Evolutionary conservation across 2,888 invertebrate species (phyloP).

Genomic region (Lasioglossum vierecki): DNA sequence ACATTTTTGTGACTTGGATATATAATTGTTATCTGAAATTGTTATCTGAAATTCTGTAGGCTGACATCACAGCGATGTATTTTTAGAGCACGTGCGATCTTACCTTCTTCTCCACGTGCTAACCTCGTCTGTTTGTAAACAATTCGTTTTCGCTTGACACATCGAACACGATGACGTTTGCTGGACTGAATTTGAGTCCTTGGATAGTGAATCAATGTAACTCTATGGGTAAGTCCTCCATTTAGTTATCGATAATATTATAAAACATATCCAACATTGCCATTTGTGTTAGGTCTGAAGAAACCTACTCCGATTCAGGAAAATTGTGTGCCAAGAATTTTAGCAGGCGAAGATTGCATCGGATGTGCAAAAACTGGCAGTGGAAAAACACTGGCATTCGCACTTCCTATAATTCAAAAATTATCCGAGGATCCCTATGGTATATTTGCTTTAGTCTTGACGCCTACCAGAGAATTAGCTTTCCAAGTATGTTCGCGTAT

Average conservation of each 20-base stretch:
- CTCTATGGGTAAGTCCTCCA: constrained; percentile 86
- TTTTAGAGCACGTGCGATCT: background rate
- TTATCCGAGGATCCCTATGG: constrained; percentile 97
- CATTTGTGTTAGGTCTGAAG: constrained; percentile 87
- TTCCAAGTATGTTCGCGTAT: constrained; percentile 87
- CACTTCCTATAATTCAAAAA: constrained; percentile 95
- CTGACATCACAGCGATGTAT: background rate
- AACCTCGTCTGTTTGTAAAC: background rate
- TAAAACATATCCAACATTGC: background rate
- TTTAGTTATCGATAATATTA: background rate
- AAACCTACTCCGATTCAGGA: constrained; percentile 92
- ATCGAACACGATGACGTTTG: constrained; percentile 83
- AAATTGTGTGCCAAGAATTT: constrained; percentile 91
- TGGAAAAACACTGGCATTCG: constrained; percentile 99
- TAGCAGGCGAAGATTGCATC: constrained; percentile 94
- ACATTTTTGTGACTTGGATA: background rate
- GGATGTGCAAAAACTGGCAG: constrained; percentile 99
- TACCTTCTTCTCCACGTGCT: background rate
- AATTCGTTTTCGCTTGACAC: background rate
- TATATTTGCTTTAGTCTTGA: constrained; percentile 96
- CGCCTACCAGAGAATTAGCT: constrained; percentile 97
- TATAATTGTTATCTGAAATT: too few relatives aligned
- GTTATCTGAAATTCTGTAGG: background rate
- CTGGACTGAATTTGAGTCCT: constrained; percentile 87
- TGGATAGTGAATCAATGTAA: constrained; percentile 91